Conservation (phyloP, 2,797 vertebrate genomes). For the Podargus strigoides region DNA sequence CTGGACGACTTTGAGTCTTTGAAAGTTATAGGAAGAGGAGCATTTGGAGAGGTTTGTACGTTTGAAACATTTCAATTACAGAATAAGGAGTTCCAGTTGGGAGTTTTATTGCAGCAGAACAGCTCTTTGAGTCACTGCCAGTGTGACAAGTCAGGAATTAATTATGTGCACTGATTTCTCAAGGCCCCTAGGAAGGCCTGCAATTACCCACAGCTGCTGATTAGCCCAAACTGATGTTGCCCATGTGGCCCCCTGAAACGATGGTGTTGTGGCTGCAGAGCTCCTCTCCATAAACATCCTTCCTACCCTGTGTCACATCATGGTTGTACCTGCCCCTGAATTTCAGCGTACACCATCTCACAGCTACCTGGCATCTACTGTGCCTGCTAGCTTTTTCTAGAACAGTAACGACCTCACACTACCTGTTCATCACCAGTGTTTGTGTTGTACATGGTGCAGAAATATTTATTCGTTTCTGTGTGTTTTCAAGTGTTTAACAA, state of each 20-base stretch:
- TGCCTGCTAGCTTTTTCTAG: not conserved
- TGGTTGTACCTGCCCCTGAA: not conserved
- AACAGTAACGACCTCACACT: not conserved
- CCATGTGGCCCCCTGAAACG: not conserved
- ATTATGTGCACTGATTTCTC: not conserved
- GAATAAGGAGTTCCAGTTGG: not conserved
- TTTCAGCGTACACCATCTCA: not conserved
- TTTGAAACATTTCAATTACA: not conserved
- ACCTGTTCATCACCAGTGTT: not conserved
- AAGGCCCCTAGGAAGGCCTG: not conserved
- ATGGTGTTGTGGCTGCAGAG: not conserved
- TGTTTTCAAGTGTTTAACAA: not conserved
- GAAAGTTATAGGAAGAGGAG: slow-evolving; percentile 96
- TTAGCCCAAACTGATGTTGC: not conserved
- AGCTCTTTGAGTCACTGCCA: not conserved
- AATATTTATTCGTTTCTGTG: not conserved
- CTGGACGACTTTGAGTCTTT: slow-evolving; percentile 96
- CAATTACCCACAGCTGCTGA: not conserved
- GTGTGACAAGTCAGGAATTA: not conserved
- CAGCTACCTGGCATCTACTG: not conserved
- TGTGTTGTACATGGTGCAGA: not conserved
- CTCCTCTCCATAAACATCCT: not conserved
- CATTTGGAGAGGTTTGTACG: slow-evolving; percentile 94
- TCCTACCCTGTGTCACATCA: not conserved
- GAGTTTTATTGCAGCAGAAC: not conserved